Percentiles rank a stretch among this genome's conserved stretches.
Evolutionary conservation across 2,888 invertebrate species (phyloP).

Genomic region (Neuroscelio doddi): DNA sequence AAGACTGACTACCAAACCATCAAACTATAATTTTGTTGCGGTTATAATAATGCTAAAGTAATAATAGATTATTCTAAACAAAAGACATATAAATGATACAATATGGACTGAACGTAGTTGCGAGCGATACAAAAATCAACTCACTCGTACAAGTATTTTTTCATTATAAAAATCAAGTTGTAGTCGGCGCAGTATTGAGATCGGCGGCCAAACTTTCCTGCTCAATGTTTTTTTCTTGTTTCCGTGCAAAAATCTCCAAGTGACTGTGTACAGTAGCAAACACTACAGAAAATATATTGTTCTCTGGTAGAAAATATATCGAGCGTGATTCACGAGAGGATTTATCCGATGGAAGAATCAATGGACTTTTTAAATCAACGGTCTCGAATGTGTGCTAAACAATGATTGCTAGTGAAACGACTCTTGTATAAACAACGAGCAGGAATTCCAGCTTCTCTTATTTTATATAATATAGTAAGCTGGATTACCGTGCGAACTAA

Average conservation of each 20-base stretch:
- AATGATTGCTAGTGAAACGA: constrained; percentile 7
- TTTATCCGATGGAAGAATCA: constrained; percentile 30
- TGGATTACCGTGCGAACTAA: constrained; percentile 32
- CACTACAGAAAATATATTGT: constrained; percentile 33
- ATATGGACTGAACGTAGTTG: constrained; percentile 30
- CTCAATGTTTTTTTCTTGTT: constrained; percentile 29
- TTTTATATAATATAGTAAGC: constrained; percentile 31
- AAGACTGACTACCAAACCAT: constrained; percentile 49
- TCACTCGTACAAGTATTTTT: constrained; percentile 25
- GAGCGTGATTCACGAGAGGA: constrained; percentile 15
- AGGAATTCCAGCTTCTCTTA: constrained; percentile 41
- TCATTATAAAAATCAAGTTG: constrained; percentile 17
- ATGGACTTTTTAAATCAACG: not conserved
- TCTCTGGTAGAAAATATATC: constrained; percentile 37
- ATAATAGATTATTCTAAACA: constrained; percentile 40
- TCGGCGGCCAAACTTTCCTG: constrained; percentile 39
- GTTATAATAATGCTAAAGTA: constrained; percentile 31
- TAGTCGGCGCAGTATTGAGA: constrained; percentile 37
- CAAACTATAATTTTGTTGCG: constrained; percentile 40
- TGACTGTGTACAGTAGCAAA: constrained; percentile 11
- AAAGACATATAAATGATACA: constrained; percentile 41
- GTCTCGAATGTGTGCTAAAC: not conserved
- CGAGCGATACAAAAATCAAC: not conserved
- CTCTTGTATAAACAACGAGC: constrained; percentile 28
- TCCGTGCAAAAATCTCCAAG: constrained; percentile 16